phyloP scores from a whole-genome alignment of 2,797 vertebrate species.

The Platyrinchus mystaceus region DNA sequence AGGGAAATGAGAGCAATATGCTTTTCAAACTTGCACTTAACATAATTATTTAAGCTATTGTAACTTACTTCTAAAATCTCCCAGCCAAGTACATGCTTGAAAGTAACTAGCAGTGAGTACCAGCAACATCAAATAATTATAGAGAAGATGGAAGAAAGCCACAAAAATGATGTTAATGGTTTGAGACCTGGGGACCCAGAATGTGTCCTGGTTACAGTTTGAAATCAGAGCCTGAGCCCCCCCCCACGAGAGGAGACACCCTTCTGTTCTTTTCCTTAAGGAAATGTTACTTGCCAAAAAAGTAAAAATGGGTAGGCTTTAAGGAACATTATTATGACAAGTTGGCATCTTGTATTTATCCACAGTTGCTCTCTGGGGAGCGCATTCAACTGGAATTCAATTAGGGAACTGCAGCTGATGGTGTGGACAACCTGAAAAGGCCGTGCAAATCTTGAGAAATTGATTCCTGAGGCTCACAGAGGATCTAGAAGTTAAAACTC shows the following conservation, averaged over 20 bases:
- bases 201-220: not conserved
- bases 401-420: not conserved
- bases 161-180: not conserved
- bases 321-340: slow-evolving; percentile 42
- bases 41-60: not conserved
- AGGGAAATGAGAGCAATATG: rapidly evolving
- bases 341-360: slow-evolving; percentile 32
- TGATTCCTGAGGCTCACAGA: not conserved
- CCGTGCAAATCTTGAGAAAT: not conserved
- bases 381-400: not conserved
- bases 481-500: not conserved
- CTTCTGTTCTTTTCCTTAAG: slow-evolving; percentile 27
- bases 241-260: not conserved
- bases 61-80: not conserved
- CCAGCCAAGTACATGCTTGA: not conserved
- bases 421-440: slow-evolving; percentile 4
- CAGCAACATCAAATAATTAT: not conserved
- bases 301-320: slow-evolving; percentile 9
- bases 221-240: not conserved
- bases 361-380: not conserved
- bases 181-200: not conserved
- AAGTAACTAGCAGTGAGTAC: not conserved
- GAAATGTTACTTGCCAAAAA: slow-evolving; percentile 53
- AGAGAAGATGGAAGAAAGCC: not conserved
- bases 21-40: not conserved